phyloP scores from a whole-genome alignment of 2,888 invertebrate species.

The Habrosyne pyritoides region DNA sequence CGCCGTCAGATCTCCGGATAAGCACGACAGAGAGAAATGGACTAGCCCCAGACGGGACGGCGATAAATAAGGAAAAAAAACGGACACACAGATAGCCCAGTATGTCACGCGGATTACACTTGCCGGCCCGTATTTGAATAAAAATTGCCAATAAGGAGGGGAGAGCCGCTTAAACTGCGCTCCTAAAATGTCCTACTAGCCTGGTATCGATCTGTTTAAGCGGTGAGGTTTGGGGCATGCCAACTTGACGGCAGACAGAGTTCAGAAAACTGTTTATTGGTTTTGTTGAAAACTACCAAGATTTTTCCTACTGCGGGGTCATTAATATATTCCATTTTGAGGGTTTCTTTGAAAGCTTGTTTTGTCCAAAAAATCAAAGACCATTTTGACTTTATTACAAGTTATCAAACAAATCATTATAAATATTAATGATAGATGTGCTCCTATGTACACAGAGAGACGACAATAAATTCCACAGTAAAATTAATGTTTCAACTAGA shows the following conservation, averaged over 20 bases:
- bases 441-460: background rate
- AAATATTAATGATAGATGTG: too few relatives aligned
- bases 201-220: constrained; percentile 63
- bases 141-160: constrained; percentile 76
- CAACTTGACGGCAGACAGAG: constrained; percentile 16
- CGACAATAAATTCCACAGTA: background rate
- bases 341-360: background rate
- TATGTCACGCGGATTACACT: constrained; percentile 76
- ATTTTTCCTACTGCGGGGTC: too few relatives aligned
- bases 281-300: background rate
- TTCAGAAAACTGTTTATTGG: constrained; percentile 22
- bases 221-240: constrained; percentile 30
- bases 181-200: constrained; percentile 58
- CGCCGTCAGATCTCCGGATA: constrained; percentile 76
- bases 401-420: background rate
- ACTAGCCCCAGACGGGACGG: constrained; percentile 58
- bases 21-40: constrained; percentile 80
- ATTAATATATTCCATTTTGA: background rate
- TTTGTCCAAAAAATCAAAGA: background rate
- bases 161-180: constrained; percentile 57
- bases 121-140: constrained; percentile 74
- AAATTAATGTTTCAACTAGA: constrained; percentile 1
- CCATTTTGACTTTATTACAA: too few relatives aligned
- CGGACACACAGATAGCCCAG: constrained; percentile 71
- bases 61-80: constrained; percentile 75